Conservation (phyloP, 2,113 vertebrate species). For the Electrona antarctica region DNA sequence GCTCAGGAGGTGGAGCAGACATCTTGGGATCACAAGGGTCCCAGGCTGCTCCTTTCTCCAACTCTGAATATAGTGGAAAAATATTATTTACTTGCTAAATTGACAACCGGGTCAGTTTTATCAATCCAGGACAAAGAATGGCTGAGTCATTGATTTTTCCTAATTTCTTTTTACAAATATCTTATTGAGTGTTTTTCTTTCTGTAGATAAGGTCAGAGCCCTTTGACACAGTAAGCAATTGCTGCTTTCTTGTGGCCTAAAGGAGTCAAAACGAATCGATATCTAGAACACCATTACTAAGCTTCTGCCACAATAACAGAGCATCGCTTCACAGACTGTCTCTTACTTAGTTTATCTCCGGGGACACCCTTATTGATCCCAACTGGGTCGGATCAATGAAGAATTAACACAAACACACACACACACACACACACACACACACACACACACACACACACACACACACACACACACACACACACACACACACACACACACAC, state of each 20-base stretch:
- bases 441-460: not conserved
- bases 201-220: conserved; percentile 3
- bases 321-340: conserved; percentile 33
- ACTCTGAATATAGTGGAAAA: conserved; percentile 7
- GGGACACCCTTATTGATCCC: conserved; percentile 43
- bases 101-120: conserved; percentile 3
- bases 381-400: not conserved
- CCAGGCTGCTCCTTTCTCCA: not conserved
- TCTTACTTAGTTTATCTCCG: conserved; percentile 49
- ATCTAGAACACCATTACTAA: conserved; percentile 16
- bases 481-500: not conserved
- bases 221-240: conserved; percentile 35
- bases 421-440: not conserved
- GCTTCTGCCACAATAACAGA: conserved; percentile 41
- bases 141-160: conserved; percentile 6
- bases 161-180: not conserved
- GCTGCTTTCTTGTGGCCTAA: conserved; percentile 17
- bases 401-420: not conserved
- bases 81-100: not conserved
- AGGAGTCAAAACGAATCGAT: conserved; percentile 46
- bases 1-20: no score
- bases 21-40: no score
- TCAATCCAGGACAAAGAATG: not conserved
- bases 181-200: conserved; percentile 20
- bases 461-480: not conserved